Evolutionary conservation across 2,888 invertebrate genomes (phyloP), one percentile per base, ranked within the genome.

Genomic region (Polydrusus tereticollis): DNA sequence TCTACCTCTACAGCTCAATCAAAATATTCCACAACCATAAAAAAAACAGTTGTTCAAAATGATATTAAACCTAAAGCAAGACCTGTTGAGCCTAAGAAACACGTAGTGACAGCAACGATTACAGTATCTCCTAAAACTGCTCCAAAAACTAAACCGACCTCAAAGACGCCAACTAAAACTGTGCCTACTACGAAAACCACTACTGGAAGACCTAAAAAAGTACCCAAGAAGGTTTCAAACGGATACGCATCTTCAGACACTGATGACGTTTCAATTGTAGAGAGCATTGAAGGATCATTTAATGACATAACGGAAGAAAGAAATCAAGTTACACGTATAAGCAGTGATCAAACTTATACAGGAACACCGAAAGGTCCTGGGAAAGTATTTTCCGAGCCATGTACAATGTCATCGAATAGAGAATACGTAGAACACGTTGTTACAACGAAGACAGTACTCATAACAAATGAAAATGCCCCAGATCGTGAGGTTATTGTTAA

Each of bases 401-500:
- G 77, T 66, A 14, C 73, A 8, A 14, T 43, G 23, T 20, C 70
- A 16, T 18, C 66, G 16, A 57, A 52, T 18, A 74, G 66, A 50
- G 73, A 73, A 69, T 68, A 66, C 52, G 88, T 87, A 76, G 16
- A 29, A 5, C 33, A 50, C 29, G 87, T 87, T 70, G 84, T 88
- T 23, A 86, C 88, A 43, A 89, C 88, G 0, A 89, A 88, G 79
- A 88, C 88, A 0, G 87, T 87, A 6, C 87, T 87, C 72, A 83
- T 88, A 55, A 77, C 82, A 78, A 78, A 85, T 78, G 72, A 82
- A 77, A 72, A 80, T 76, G 70, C 81, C 74, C 85, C 88, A 75
- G 89, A 89, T 71, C 86, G 88, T 78, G 90, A 90, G 77, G 84
- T 91, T n/a, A 87, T 91, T 29, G 89, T 92, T 69, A 91, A 92